Conservation (phyloP, 2,113 vertebrate species). For the Apteryx owenii region DNA sequence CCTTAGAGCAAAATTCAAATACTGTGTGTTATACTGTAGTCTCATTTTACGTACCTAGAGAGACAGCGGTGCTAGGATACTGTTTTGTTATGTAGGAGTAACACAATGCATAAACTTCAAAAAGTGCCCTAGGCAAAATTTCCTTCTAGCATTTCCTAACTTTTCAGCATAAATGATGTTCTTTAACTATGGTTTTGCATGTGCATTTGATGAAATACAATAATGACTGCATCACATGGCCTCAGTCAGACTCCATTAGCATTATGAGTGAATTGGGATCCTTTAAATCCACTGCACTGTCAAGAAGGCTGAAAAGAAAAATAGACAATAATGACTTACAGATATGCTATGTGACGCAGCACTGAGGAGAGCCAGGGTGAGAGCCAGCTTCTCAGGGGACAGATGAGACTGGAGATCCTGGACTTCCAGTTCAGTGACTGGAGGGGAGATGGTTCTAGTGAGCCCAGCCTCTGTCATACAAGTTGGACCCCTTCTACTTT, state of each 20-base stretch:
- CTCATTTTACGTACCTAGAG: neutral
- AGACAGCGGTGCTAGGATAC: neutral
- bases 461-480: neutral
- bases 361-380: neutral
- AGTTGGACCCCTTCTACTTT: neutral
- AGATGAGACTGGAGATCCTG: neutral
- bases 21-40: neutral
- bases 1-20: slow-evolving; percentile 1
- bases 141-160: neutral
- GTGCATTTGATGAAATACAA: neutral
- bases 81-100: neutral
- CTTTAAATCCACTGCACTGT: neutral
- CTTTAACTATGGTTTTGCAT: neutral
- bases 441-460: neutral
- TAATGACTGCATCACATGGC: neutral
- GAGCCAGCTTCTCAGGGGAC: neutral
- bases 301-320: neutral
- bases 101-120: neutral
- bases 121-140: neutral
- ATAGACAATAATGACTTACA: neutral
- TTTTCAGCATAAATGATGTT: neutral
- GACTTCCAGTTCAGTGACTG: neutral
- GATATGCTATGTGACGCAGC: neutral
- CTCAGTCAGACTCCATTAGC: neutral
- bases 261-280: neutral